A percentile compares a stretch with the other conserved stretches of the same genome.
Evolutionary conservation across 2,888 invertebrate genomes (phyloP).

Genomic region (Eupithecia abbreviata): DNA sequence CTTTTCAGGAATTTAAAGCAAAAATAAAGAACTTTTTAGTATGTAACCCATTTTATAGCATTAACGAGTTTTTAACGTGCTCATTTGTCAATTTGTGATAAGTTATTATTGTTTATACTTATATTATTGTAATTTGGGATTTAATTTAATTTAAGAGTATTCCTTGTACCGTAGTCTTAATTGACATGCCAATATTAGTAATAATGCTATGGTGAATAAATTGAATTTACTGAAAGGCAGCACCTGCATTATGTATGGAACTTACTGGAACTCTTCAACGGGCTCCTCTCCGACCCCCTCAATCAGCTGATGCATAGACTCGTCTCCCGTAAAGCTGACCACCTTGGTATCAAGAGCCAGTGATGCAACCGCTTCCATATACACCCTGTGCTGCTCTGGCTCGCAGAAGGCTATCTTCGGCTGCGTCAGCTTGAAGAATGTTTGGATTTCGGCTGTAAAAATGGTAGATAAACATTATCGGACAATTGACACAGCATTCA

Average conservation of each 20-base stretch:
- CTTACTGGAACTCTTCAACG: conserved; percentile 62
- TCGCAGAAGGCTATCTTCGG: conserved; percentile 70
- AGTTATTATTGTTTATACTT: no score
- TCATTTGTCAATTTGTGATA: no score
- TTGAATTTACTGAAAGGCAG: no score
- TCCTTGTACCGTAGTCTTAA: no score
- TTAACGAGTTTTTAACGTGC: no score
- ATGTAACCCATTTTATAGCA: no score
- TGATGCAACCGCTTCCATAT: conserved; percentile 49
- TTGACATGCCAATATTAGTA: no score
- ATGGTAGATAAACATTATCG: background rate
- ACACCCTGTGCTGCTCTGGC: conserved; percentile 50
- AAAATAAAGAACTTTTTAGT: no score
- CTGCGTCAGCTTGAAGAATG: conserved; percentile 56
- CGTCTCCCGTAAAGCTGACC: conserved; percentile 59
- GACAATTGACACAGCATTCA: background rate
- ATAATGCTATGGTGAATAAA: no score
- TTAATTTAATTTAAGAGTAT: no score
- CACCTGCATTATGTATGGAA: background rate
- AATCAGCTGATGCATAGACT: conserved; percentile 58
- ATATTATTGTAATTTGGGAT: no score
- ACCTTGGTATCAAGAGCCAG: conserved; percentile 58
- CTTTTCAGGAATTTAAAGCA: no score
- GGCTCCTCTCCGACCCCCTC: conserved; percentile 49
- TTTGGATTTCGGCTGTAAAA: conserved; percentile 65